A percentile compares a stretch with the other conserved stretches of the same genome.
phyloP scores from a whole-genome alignment of 2,888 invertebrate species.

The Conus canariensis region DNA sequence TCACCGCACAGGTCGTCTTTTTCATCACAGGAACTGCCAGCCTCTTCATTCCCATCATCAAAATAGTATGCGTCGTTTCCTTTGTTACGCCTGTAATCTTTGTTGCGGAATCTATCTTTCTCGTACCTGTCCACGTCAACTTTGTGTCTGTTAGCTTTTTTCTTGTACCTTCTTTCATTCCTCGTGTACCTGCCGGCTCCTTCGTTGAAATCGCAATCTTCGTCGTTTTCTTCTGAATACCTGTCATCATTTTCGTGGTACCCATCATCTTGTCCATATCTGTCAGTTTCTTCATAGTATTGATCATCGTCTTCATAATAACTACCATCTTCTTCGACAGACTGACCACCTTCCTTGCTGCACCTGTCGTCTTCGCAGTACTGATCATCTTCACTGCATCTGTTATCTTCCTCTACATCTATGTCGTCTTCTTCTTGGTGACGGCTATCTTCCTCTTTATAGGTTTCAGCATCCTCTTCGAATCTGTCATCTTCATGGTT shows the following conservation, averaged over 20 bases:
- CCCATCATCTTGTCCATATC: not conserved
- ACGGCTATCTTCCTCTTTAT: not conserved
- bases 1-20: not conserved
- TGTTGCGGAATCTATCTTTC: not conserved
- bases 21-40: not conserved
- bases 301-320: not conserved
- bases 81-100: not conserved
- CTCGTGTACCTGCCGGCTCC: not conserved
- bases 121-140: not conserved
- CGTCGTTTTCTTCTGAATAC: not conserved
- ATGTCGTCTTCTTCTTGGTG: not conserved
- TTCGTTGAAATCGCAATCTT: not conserved
- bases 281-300: not conserved
- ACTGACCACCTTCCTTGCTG: too few relatives aligned
- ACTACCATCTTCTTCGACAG: not conserved
- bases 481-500: not conserved
- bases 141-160: not conserved
- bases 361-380: not conserved
- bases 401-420: not conserved
- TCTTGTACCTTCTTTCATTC: not conserved
- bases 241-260: not conserved
- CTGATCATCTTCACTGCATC: not conserved
- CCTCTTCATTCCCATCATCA: not conserved
- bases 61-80: not conserved
- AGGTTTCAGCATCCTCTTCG: not conserved